phyloP scores from a whole-genome alignment of 2,797 vertebrate species.

The Tragelaphus oryx region DNA sequence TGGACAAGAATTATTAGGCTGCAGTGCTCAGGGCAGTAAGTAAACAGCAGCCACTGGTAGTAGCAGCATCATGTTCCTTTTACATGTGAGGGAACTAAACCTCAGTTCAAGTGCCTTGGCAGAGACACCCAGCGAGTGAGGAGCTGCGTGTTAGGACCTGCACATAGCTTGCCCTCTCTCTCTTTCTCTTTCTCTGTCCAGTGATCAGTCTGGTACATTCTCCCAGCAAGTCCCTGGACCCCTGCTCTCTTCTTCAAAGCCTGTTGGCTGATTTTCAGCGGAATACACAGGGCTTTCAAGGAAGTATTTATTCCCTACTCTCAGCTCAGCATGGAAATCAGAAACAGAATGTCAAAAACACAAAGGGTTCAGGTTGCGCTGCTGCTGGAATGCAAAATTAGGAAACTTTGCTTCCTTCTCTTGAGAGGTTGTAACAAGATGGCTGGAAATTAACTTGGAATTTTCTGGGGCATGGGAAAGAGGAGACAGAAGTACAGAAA shows the following conservation, averaged over 20 bases:
- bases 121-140: not conserved
- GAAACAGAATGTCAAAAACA: constrained; percentile 55
- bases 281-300: constrained; percentile 23
- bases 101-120: not conserved
- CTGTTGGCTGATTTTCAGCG: constrained; percentile 11
- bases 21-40: rapidly evolving
- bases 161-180: not conserved
- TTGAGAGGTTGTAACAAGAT: not conserved
- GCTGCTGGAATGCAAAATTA: constrained; percentile 13
- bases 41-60: not conserved
- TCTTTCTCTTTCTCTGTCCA: not conserved
- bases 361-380: constrained; percentile 49
- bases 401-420: not conserved
- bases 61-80: not conserved
- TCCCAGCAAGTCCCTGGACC: not conserved
- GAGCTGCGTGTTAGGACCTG: rapidly evolving
- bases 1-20: not conserved
- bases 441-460: not conserved
- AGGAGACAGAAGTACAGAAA: not conserved
- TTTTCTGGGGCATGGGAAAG: not conserved
- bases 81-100: not conserved
- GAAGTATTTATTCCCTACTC: not conserved
- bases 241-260: not conserved
- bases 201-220: not conserved
- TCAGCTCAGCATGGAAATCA: constrained; percentile 1